Percentiles rank a stretch among this genome's conserved stretches.
Conservation (phyloP, 2,888 invertebrate genomes). For the Ecdyonurus torrentis region DNA sequence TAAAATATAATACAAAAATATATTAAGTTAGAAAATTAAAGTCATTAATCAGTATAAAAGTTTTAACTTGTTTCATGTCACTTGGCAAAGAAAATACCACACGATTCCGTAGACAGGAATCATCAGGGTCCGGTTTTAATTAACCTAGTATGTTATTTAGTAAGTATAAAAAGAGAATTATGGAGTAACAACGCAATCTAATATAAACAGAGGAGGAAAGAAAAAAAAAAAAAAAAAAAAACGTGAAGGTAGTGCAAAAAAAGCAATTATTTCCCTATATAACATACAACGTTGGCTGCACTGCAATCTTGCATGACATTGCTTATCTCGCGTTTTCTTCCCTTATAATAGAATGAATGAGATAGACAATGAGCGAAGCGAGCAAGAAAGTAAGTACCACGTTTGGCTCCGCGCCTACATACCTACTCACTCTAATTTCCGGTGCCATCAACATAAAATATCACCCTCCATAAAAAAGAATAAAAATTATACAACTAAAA, state of each 20-base stretch:
- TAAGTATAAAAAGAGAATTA: too few species aligned
- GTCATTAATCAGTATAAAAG: neutral
- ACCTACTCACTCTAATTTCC: neutral
- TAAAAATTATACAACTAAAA: neutral
- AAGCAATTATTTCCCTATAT: neutral
- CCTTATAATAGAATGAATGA: too few species aligned
- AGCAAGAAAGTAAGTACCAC: too few species aligned
- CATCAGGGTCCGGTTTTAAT: constrained; percentile 3
- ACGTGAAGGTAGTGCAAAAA: neutral
- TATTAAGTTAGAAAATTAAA: neutral
- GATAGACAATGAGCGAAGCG: too few species aligned
- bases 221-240: too few species aligned
- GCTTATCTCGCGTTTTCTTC: neutral
- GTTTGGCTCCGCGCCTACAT: neutral
- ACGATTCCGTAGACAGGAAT: neutral
- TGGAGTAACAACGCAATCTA: too few species aligned
- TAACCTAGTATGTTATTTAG: neutral
- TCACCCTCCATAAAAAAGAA: neutral
- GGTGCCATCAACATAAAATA: neutral
- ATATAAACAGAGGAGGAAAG: too few species aligned
- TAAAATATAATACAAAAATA: neutral
- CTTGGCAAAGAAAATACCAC: neutral
- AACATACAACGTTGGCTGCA: neutral
- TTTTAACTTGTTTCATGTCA: neutral
- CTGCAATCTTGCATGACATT: neutral